phyloP scores from a whole-genome alignment of 1,140 invertebrate species.

The Drosophila varians region DNA sequence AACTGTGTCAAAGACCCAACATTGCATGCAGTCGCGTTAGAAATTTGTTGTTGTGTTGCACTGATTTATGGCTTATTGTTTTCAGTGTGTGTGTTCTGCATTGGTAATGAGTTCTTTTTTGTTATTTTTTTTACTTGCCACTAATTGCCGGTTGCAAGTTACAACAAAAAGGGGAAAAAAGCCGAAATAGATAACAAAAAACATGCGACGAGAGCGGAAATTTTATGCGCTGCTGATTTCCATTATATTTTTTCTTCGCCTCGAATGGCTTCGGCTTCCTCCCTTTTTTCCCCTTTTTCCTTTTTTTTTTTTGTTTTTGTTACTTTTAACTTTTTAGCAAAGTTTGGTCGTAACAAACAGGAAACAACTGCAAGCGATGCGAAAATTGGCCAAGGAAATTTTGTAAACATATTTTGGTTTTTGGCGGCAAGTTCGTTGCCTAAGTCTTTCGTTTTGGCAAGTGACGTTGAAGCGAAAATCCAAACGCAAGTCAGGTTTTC shows the following conservation, averaged over 20 bases:
- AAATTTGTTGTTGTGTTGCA: no score
- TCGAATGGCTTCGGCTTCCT: slow-evolving; percentile 46
- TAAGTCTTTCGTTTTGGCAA: slow-evolving; percentile 71
- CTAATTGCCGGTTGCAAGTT: slow-evolving; percentile 30
- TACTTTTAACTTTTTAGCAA: slow-evolving; percentile 15
- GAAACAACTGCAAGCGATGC: slow-evolving; percentile 51
- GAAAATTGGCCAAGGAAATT: slow-evolving; percentile 77
- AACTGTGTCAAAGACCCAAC: background rate
- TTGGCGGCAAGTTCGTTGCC: slow-evolving; percentile 68
- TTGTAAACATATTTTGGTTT: slow-evolving; percentile 16
- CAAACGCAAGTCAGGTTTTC: background rate
- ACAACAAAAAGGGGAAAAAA: background rate
- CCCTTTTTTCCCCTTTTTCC: no score
- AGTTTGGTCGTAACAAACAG: slow-evolving; percentile 72
- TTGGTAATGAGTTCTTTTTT: slow-evolving; percentile 36
- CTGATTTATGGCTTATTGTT: slow-evolving; percentile 59
- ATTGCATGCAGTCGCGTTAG: slow-evolving; percentile 21
- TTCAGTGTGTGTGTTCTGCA: slow-evolving; percentile 28
- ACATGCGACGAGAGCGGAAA: slow-evolving; percentile 52
- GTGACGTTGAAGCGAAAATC: slow-evolving; percentile 16
- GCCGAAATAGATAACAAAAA: background rate
- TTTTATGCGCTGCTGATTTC: slow-evolving; percentile 66
- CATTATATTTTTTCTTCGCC: slow-evolving; percentile 35
- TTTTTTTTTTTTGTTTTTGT: background rate
- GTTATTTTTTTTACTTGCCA: slow-evolving; percentile 11